A percentile compares a stretch with the other conserved stretches of the same genome.
Conservation (phyloP, 2,888 invertebrate genomes). For the Halocaridina rubra region DNA sequence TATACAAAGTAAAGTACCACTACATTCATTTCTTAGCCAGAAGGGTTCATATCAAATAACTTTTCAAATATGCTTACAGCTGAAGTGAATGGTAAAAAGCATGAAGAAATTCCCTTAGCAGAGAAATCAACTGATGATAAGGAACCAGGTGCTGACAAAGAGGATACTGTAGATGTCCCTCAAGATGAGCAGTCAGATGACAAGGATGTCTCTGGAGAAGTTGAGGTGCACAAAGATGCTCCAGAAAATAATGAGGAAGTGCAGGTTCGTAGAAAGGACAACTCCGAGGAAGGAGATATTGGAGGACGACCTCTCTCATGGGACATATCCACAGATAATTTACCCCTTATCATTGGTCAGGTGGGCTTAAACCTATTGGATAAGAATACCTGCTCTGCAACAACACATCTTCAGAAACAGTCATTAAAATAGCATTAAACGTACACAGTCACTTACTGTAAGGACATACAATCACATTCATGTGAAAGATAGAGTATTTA, state of each 20-base stretch:
- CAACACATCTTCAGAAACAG: too few relatives aligned
- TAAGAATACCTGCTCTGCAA: too few relatives aligned
- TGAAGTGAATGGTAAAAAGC: background rate
- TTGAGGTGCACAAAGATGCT: background rate
- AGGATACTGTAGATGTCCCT: background rate
- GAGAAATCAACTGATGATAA: background rate
- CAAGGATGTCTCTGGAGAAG: background rate
- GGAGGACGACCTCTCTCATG: constrained; percentile 44
- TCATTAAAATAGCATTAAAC: too few relatives aligned
- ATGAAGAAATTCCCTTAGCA: background rate
- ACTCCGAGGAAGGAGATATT: background rate
- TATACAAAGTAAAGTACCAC: too few relatives aligned
- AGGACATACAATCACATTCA: too few relatives aligned
- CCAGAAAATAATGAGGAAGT: background rate
- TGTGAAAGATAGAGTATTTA: too few relatives aligned
- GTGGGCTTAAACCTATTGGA: constrained; percentile 4
- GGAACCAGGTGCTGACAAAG: background rate
- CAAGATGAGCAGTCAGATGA: background rate
- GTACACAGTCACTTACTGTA: too few relatives aligned
- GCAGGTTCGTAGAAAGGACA: background rate
- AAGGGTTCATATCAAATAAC: too few relatives aligned
- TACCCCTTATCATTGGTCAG: constrained; percentile 44
- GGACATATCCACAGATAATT: constrained; percentile 32
- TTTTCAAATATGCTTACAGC: too few relatives aligned
- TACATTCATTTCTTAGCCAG: too few relatives aligned